A percentile compares a stretch with the other conserved stretches of the same genome.
Evolutionary conservation across 2,113 vertebrate genomes (phyloP).

Genomic region (Panthera uncia): DNA sequence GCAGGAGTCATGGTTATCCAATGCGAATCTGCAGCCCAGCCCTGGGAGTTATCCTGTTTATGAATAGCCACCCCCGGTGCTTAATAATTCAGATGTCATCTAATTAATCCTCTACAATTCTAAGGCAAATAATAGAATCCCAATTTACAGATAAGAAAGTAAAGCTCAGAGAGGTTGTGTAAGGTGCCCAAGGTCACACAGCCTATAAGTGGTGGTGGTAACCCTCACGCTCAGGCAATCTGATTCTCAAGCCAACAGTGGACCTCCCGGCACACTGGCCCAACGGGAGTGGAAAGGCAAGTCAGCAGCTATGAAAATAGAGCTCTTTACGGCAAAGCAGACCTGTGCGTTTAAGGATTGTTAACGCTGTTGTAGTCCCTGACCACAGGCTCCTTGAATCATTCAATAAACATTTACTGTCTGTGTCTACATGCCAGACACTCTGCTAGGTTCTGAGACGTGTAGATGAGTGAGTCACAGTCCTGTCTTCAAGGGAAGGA

Average conservation of each 20-base stretch:
- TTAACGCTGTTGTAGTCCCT: neutral
- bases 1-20: neutral
- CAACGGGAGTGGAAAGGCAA: rapidly evolving
- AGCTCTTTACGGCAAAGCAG: neutral
- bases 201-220: neutral
- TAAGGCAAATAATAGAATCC: neutral
- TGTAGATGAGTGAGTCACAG: neutral
- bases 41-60: neutral
- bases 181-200: neutral
- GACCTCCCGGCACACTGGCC: neutral
- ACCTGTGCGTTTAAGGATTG: rapidly evolving
- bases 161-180: neutral
- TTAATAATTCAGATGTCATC: neutral
- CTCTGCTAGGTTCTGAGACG: neutral
- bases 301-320: neutral
- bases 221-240: neutral
- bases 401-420: neutral
- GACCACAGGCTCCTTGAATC: neutral
- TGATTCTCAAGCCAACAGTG: neutral
- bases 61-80: neutral
- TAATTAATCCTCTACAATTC: neutral
- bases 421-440: too few species aligned
- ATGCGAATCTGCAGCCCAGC: too few species aligned
- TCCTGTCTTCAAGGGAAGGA: neutral
- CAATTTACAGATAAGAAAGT: neutral